A percentile compares a stretch with the other conserved stretches of the same genome.
phyloP scores from a whole-genome alignment of 2,113 vertebrate genomes.

The Anoplopoma fimbria region DNA sequence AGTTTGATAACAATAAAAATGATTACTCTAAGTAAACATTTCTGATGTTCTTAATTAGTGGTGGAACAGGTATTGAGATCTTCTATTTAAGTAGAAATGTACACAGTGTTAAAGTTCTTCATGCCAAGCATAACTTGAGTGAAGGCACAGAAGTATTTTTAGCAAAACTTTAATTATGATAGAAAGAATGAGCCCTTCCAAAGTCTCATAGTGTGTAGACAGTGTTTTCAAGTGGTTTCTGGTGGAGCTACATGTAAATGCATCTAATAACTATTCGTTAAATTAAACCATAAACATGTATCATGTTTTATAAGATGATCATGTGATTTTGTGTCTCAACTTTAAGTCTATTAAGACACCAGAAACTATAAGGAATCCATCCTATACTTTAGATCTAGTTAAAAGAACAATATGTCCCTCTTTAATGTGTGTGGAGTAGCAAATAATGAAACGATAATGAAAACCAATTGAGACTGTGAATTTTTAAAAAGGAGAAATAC shows the following conservation, averaged over 20 bases:
- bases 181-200: too few relatives aligned
- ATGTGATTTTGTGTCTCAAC: too few relatives aligned
- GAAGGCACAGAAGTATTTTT: too few relatives aligned
- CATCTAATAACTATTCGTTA: neutral
- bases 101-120: too few relatives aligned
- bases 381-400: neutral
- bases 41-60: neutral
- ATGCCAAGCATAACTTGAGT: too few relatives aligned
- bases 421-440: neutral
- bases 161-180: too few relatives aligned
- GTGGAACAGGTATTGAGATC: neutral
- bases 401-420: neutral
- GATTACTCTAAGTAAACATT: neutral
- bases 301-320: neutral
- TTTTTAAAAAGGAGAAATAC: too few relatives aligned
- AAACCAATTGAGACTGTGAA: too few relatives aligned
- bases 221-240: neutral
- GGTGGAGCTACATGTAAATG: neutral
- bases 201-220: too few relatives aligned
- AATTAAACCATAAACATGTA: too few relatives aligned
- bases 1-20: neutral
- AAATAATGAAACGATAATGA: neutral
- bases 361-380: neutral
- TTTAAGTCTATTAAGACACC: too few relatives aligned
- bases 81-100: neutral